Evolutionary conservation across 2,888 invertebrate species (phyloP), one percentile per base, ranked within the genome.

Genomic region (Trichopria drosophilae): DNA sequence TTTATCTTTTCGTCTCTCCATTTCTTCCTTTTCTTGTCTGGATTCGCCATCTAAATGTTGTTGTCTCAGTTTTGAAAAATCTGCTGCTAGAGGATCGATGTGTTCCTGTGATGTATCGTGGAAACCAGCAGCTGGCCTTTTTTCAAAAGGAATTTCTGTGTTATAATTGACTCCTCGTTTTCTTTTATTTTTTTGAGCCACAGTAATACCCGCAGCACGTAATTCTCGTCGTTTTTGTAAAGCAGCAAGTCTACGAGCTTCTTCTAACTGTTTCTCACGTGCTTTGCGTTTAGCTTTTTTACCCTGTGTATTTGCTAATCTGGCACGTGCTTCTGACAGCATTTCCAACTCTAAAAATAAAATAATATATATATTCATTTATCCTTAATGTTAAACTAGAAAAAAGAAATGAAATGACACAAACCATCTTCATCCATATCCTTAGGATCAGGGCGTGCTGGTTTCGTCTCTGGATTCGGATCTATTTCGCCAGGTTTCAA

Each of bases 371-470:
- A 16, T 26, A 3, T 31, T 28, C 29, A 29, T 31, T 15, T 22
- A 49, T 20, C 31, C 6, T 20, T 13, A 32, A 24, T 15, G 35
- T 26, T 4, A 24, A 35, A 40, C n/a, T 23, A 45, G 1, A 45
- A 16, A 36, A 13, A 15, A 26, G 23, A 36, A 13, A 0, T 2
- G 15, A 19, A 16, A 4, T 32, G 9, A 15, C 26, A 36, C 31
- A 29, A 76, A 91, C 92, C 96, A 82, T 99, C 98, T 84, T 99
- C 98, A 77, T 99, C 99, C 99, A 99, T 99, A 72, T 99, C 99
- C 67, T 98, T 94, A 2, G 98, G 98, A 79, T 99, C 99, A 1
- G 99, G 99, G 41, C 98, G 82, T 0, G 99, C 99, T 3, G 99
- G 99, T 76, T 99, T 99, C 0, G 98, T 99, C 78, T 99, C 99